Base-by-base conservation (phyloP, 2,888 invertebrate species). In the Mythimna ferrago region DNA sequence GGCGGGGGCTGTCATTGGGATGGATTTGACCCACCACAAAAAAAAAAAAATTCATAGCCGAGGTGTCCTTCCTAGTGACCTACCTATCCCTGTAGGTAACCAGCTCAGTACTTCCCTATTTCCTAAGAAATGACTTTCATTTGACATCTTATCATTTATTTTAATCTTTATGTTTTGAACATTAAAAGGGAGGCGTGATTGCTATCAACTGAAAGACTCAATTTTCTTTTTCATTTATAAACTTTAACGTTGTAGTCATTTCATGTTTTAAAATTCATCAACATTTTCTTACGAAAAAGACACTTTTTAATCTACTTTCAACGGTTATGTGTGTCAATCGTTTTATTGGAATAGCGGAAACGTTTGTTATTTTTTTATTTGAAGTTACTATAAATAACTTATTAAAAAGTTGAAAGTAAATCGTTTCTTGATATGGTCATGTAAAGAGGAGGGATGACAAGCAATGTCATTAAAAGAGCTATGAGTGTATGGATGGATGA, bases 161-260 rank as follows among this genome's bases (percentile, higher is more conserved):
- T 73, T 77, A 80, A 80, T 83, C 82, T 83, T 83, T 83, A 83
- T 82, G 77, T 70, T 71, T 66, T 62, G 71, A 44, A 75, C 75
- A 66, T 77, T 83, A 84, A 83, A 83, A 83, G 58, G 77, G 80
- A 77, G 81, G 57, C 65, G 58, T 62, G 83, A 82, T 82, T 77
- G 71, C 82, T 66, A 81, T 81, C 73, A 63, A 73, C 67, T 32
- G 64, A 54, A 83, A 73, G 53, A 61, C 63, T 77, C 82, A 82
- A 83, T 81, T 83, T 83, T 81, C 74, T 79, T 83, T 81, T 83
- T 77, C 74, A 83, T 80, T 76, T 72, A 57, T 58, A 60, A 64
- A 66, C 51, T 60, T 78, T 44, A 32, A 41, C 48, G 41, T 48
- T 21, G 48, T 11, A 56, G 62, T 21, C 58, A 44, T 58, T 78